phyloP scores from a whole-genome alignment of 2,797 vertebrate species.

The Coregonus ussuriensis region DNA sequence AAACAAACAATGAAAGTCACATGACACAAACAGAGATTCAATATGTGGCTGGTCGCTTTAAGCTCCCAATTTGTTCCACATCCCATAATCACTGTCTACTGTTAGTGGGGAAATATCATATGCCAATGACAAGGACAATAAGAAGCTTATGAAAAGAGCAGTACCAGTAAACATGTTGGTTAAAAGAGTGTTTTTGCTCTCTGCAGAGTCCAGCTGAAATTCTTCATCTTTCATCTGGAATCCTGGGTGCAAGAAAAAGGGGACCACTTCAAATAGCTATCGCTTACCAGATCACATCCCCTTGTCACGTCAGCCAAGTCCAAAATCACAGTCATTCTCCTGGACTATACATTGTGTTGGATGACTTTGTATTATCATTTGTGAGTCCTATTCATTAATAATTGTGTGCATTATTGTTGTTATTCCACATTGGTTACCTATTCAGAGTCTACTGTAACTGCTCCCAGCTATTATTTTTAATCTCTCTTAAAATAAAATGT shows the following conservation, averaged over 20 bases:
- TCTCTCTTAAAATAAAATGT: conserved; percentile 43
- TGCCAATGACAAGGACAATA: conserved; percentile 72
- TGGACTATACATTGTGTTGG: conserved; percentile 11
- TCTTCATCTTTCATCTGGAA: conserved; percentile 88
- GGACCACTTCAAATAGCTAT: conserved; percentile 78
- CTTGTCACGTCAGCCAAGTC: conserved; percentile 61
- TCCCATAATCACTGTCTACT: conserved; percentile 65
- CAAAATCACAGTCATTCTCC: conserved; percentile 60
- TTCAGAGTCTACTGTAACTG: conserved; percentile 46
- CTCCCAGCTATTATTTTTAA: conserved; percentile 59
- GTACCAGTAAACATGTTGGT: conserved; percentile 88
- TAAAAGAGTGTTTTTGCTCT: conserved; percentile 87
- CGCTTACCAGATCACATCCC: conserved; percentile 70
- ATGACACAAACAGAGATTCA: conserved; percentile 63
- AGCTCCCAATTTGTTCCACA: conserved; percentile 60
- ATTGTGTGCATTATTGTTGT: conserved; percentile 17
- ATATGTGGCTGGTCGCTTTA: conserved; percentile 69
- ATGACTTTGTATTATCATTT: conserved; percentile 30
- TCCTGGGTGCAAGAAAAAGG: conserved; percentile 83
- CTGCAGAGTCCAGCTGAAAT: conserved; percentile 84
- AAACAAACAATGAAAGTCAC: conserved; percentile 62
- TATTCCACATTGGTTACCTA: conserved; percentile 48
- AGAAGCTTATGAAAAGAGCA: conserved; percentile 77
- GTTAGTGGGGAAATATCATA: conserved; percentile 52
- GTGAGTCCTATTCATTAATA: conserved; percentile 31